A percentile compares a stretch with the other conserved stretches of the same genome.
Conservation (phyloP, 2,113 vertebrate genomes). For the Gyps fulvus region DNA sequence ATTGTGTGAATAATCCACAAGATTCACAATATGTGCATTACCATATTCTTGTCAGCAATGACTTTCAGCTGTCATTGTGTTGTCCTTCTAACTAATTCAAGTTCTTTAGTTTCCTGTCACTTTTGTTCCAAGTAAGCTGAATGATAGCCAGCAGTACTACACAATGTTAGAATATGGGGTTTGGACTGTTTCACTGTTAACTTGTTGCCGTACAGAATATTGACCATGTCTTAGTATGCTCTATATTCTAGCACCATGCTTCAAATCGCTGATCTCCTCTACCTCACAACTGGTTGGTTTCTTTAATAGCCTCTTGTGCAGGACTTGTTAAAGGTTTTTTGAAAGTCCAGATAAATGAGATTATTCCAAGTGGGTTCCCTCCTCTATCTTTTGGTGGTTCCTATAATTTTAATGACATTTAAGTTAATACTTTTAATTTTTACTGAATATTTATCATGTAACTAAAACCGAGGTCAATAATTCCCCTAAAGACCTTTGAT, state of each 20-base stretch:
- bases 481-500: constrained; percentile 27
- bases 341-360: neutral
- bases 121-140: neutral
- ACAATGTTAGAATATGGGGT: neutral
- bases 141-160: neutral
- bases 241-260: neutral
- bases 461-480: neutral
- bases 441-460: constrained; percentile 12
- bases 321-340: neutral
- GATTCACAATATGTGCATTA: neutral
- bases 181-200: neutral
- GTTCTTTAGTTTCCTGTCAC: neutral
- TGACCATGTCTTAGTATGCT: neutral
- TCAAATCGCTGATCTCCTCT: neutral
- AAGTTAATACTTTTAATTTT: constrained; percentile 47
- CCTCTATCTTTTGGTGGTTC: neutral
- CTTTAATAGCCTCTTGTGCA: neutral
- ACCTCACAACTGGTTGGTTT: neutral
- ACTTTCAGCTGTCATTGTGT: neutral
- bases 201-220: neutral
- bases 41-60: neutral
- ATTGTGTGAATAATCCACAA: neutral
- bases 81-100: neutral
- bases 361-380: neutral
- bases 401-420: constrained; percentile 42